Evolutionary conservation across 2,797 vertebrate species (phyloP).

Genomic region (Gorsachius magnificus): DNA sequence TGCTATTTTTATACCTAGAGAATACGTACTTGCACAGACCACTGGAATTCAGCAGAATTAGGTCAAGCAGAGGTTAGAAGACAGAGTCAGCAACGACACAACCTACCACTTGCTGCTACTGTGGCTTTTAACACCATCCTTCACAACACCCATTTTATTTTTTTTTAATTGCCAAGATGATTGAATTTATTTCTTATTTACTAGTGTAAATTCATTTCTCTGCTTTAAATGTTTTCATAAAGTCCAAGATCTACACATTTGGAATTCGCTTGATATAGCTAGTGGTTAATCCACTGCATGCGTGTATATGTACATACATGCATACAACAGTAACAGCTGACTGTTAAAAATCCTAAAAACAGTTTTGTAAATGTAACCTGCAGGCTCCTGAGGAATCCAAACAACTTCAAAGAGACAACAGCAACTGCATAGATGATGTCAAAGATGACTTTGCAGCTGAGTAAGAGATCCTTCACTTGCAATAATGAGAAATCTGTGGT

Average conservation of each 20-base stretch:
- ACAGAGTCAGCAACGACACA: neutral
- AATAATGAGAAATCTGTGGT: neutral
- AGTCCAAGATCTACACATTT: neutral
- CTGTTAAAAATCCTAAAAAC: neutral
- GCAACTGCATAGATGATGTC: neutral
- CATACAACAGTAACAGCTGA: neutral
- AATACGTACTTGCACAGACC: neutral
- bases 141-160: neutral
- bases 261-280: neutral
- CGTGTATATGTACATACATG: neutral
- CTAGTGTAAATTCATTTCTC: neutral
- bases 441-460: neutral
- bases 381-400: neutral
- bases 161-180: neutral
- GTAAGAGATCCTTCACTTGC: neutral
- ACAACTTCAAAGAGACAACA: neutral
- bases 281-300: neutral
- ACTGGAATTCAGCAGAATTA: constrained; percentile 27
- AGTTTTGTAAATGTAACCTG: neutral
- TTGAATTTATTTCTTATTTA: neutral
- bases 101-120: neutral
- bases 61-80: constrained; percentile 29
- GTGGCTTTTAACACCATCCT: neutral
- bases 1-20: constrained; percentile 45
- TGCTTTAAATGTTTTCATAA: neutral